These are phyloP conservation scores for Tiliqua scincoides DNA, from an alignment of 2,113 vertebrate species.

Conservation along the genomic window DNA sequence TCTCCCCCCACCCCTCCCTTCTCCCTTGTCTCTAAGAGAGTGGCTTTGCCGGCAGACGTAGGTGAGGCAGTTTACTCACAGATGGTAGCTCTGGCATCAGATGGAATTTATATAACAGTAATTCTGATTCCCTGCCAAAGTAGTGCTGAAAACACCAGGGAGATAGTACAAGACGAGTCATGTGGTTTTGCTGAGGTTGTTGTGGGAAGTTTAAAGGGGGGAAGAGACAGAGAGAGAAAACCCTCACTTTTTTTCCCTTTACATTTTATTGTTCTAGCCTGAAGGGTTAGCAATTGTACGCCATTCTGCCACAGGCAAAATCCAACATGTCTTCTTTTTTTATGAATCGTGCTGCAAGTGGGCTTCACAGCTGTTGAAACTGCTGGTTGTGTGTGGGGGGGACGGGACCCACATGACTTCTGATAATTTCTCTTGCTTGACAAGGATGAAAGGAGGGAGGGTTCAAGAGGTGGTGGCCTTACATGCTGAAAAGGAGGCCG, in stretches of 20 bases:
- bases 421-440: conserved; percentile 71
- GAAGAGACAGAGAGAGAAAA: conserved; percentile 10
- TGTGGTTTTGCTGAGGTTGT: conserved; percentile 86
- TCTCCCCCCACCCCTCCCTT: conserved; percentile 57
- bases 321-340: conserved; percentile 71
- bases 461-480: conserved; percentile 73
- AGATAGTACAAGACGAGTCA: conserved; percentile 84
- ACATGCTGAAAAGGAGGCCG: conserved; percentile 59
- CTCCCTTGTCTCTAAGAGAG: conserved; percentile 86
- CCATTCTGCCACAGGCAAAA: conserved; percentile 81
- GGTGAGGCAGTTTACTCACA: conserved; percentile 89
- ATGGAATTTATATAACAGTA: conserved; percentile 94
- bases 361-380: conserved; percentile 77
- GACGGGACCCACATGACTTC: conserved; percentile 73
- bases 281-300: conserved; percentile 79
- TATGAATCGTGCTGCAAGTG: conserved; percentile 74
- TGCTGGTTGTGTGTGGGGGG: conserved; percentile 59
- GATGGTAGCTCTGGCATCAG: conserved; percentile 95
- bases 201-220: conserved; percentile 83
- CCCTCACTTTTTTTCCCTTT: conserved; percentile 76
- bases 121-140: conserved; percentile 91
- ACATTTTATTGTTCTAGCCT: conserved; percentile 81
- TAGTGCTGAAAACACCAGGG: conserved; percentile 85
- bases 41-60: conserved; percentile 87
- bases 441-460: conserved; percentile 76